phyloP scores from a whole-genome alignment of 1,140 invertebrate genomes.

The Diorhabda sublineata region DNA sequence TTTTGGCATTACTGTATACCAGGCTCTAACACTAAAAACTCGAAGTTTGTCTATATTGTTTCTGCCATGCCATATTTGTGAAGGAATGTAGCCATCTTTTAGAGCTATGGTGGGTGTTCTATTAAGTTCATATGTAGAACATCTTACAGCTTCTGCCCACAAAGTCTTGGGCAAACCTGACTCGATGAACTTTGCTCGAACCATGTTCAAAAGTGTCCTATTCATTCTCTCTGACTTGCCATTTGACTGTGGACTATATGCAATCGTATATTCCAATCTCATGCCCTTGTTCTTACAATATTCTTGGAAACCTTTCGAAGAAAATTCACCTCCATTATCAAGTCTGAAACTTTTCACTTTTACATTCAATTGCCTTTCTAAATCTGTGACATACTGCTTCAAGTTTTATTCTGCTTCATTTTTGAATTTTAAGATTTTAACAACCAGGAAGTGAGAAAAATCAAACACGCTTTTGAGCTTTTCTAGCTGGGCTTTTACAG shows the following conservation, averaged over 20 bases:
- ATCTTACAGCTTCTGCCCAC: slow-evolving; percentile 30
- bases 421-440: no score
- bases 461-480: slow-evolving; percentile 12
- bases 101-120: slow-evolving; percentile 7
- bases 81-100: slow-evolving; percentile 10
- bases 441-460: no score
- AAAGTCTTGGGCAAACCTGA: slow-evolving; percentile 22
- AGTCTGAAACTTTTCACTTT: no score
- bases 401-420: no score
- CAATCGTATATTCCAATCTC: slow-evolving; percentile 29
- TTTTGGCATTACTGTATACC: slow-evolving; percentile 9
- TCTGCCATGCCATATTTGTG: slow-evolving; percentile 7
- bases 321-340: slow-evolving; percentile 31
- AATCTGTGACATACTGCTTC: no score
- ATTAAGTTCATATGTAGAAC: slow-evolving; percentile 14
- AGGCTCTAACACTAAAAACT: slow-evolving; percentile 19
- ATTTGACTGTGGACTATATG: slow-evolving; percentile 52
- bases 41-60: slow-evolving; percentile 17
- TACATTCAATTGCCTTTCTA: no score
- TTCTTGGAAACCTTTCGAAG: slow-evolving; percentile 25
- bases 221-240: slow-evolving; percentile 51
- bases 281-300: slow-evolving; percentile 34
- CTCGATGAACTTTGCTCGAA: slow-evolving; percentile 43
- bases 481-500: slow-evolving; percentile 16
- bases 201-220: slow-evolving; percentile 47